Conservation (phyloP, 2,113 vertebrate species). For the Neomonachus schauinslandi region DNA sequence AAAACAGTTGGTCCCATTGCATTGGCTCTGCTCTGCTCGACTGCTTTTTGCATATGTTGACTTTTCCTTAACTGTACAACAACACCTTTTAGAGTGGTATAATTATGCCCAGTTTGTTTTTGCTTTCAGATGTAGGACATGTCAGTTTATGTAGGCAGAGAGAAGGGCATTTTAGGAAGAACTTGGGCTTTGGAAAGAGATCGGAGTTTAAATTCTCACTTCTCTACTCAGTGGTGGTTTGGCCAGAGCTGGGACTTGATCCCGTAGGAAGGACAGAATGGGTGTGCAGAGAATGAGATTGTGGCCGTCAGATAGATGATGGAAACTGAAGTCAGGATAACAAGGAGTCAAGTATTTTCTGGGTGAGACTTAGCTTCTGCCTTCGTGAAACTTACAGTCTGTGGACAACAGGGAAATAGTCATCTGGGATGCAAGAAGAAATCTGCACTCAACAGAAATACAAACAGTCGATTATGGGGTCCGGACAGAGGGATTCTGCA, state of each 20-base stretch:
- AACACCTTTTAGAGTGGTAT: background rate
- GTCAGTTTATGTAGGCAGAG: background rate
- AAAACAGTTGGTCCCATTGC: background rate
- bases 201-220: background rate
- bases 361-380: background rate
- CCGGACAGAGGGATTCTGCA: background rate
- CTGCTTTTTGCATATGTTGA: background rate
- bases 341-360: accelerated
- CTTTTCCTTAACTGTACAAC: background rate
- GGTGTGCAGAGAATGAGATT: background rate
- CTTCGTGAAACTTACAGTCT: background rate
- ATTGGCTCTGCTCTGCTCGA: background rate
- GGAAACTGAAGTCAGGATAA: background rate
- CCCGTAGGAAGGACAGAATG: background rate
- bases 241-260: background rate
- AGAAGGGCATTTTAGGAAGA: background rate
- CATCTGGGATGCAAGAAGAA: background rate
- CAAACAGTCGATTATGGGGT: background rate
- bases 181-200: background rate
- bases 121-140: background rate
- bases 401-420: accelerated
- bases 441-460: background rate
- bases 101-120: background rate
- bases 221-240: background rate
- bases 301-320: accelerated